Evolutionary conservation across 2,888 invertebrate species (phyloP).

Genomic region (Phalera bucephala): DNA sequence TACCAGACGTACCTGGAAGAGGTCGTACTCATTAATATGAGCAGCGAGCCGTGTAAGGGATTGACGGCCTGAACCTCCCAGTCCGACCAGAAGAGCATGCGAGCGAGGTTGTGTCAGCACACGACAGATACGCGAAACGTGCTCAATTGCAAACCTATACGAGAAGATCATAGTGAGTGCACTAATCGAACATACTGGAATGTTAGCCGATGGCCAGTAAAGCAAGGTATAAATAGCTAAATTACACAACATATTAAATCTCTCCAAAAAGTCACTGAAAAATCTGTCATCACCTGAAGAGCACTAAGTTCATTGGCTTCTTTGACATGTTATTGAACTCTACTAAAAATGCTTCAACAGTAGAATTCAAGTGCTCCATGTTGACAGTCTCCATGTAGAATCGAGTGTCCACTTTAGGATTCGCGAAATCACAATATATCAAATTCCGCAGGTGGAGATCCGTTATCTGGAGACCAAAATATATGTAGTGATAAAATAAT

Average conservation of each 20-base stretch:
- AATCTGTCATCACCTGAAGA: constrained; percentile 93
- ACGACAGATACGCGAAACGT: constrained; percentile 94
- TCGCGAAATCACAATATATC: constrained; percentile 97
- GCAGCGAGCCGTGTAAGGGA: constrained; percentile 94
- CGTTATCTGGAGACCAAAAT: constrained; percentile 80
- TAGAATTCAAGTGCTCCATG: constrained; percentile 89
- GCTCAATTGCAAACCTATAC: constrained; percentile 95
- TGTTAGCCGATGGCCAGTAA: no score
- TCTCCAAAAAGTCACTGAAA: no score
- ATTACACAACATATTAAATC: no score
- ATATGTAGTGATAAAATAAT: neutral
- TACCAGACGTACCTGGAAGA: constrained; percentile 88
- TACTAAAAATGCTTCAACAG: constrained; percentile 93
- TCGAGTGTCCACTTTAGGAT: constrained; percentile 94
- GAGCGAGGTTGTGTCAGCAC: constrained; percentile 96
- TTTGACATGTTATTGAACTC: constrained; percentile 98
- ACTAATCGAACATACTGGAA: no score
- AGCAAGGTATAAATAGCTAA: no score
- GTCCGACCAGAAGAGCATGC: constrained; percentile 94
- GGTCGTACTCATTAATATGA: constrained; percentile 96
- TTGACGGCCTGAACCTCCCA: constrained; percentile 96
- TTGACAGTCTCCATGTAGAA: constrained; percentile 95
- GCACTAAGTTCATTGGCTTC: constrained; percentile 97
- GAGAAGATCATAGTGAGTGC: no score
- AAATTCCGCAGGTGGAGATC: constrained; percentile 92